These are phyloP conservation scores for Gymnoscopelus braueri DNA, from an alignment of 2,797 vertebrate genomes.

Conservation along the genomic window DNA sequence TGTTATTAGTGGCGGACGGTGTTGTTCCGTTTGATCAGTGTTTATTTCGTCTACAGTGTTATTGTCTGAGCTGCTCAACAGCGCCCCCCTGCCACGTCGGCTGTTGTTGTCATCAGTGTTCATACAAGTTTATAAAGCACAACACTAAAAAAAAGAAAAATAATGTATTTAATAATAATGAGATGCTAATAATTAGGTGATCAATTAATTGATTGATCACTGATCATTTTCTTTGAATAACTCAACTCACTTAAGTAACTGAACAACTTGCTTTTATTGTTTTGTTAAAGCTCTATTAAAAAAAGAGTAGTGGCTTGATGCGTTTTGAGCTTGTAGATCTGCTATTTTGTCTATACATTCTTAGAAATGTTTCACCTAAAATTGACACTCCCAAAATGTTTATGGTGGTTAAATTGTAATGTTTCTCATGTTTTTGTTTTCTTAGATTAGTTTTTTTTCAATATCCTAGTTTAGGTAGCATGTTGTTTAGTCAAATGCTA, in stretches of 20 bases:
- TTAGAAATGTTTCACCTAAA: no score
- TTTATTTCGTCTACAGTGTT: background rate
- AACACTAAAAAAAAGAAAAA: no score
- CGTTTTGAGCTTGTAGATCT: no score
- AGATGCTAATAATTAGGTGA: no score
- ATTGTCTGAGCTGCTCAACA: slow-evolving; percentile 35
- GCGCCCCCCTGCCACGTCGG: slow-evolving; percentile 74
- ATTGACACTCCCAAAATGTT: background rate
- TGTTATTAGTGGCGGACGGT: no score
- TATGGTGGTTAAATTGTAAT: no score
- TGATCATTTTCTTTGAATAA: background rate
- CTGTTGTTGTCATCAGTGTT: slow-evolving; percentile 18
- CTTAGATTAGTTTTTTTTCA: background rate
- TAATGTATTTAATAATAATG: no score
- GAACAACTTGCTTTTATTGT: background rate
- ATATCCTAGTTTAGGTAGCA: background rate
- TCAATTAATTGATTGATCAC: no score
- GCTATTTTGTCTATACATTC: no score
- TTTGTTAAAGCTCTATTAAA: background rate
- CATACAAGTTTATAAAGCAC: no score
- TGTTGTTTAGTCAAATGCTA: background rate
- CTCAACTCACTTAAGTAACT: no score
- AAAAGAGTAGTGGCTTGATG: no score
- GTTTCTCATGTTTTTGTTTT: background rate
- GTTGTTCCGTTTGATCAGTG: background rate